phyloP scores from a whole-genome alignment of 2,888 invertebrate genomes.

The Nomada fabriciana region DNA sequence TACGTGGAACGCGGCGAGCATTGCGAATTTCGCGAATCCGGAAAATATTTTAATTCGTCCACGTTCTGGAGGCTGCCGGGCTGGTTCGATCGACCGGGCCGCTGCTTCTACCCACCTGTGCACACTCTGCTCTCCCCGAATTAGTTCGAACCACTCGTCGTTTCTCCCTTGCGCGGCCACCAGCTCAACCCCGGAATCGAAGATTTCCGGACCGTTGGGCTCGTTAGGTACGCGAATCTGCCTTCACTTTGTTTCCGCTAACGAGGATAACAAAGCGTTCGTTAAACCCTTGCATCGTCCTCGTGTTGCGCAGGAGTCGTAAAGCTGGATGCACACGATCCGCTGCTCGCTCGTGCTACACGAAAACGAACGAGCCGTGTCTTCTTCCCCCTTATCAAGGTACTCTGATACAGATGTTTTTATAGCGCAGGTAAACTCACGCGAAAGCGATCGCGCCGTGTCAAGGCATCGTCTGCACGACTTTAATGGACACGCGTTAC shows the following conservation, averaged over 20 bases:
- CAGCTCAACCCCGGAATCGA: constrained; percentile 42
- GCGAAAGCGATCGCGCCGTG: too few relatives aligned
- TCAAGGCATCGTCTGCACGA: too few relatives aligned
- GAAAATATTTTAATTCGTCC: too few relatives aligned
- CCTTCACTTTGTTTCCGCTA: constrained; percentile 51
- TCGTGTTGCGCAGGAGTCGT: constrained; percentile 34
- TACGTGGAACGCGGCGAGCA: too few relatives aligned
- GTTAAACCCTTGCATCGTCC: constrained; percentile 56
- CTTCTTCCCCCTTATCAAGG: neutral
- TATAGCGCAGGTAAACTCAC: too few relatives aligned
- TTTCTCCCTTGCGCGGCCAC: neutral
- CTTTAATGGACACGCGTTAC: too few relatives aligned
- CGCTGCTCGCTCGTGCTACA: neutral
- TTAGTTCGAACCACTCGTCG: constrained; percentile 45
- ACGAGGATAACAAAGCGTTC: constrained; percentile 68
- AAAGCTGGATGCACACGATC: constrained; percentile 37
- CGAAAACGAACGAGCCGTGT: too few relatives aligned
- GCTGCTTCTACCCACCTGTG: constrained; percentile 42
- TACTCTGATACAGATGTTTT: too few relatives aligned
- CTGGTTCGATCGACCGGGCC: constrained; percentile 29
- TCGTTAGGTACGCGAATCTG: constrained; percentile 44
- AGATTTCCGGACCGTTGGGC: constrained; percentile 55
- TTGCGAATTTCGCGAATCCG: neutral
- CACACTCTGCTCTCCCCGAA: constrained; percentile 20
- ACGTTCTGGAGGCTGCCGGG: constrained; percentile 2